Evolutionary conservation across 2,888 invertebrate genomes (phyloP), one percentile per base, ranked within the genome.

Genomic region (Drosophila longiperda): DNA sequence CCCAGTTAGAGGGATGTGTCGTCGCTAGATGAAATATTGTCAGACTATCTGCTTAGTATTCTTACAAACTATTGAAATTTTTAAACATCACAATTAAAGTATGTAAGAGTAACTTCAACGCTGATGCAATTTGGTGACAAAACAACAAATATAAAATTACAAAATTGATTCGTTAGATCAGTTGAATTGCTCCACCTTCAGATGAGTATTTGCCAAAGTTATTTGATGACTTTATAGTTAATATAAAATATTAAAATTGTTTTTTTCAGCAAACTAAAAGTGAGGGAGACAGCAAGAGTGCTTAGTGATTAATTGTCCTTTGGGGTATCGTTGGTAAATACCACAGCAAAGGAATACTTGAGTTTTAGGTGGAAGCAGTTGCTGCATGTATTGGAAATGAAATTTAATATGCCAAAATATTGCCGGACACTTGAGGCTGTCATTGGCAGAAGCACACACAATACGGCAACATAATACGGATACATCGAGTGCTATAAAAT

Each of bases 341-440:
- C 52, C 40, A 42, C 40, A 61, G 53, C 58, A 64, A 67, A 71
- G 45, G 58, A 63, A 68, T 53, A 59, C 76, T 74, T 82, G 72
- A 83, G 67, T 82, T 82, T 72, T 65, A 64, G 66, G 17, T 61
- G 50, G 32, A 45, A 50, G 50, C 42, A 40, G 8, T 40, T 73
- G 54, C 12, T 42, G 26, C 48, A 53, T 48, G 29, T 6, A 57
- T 63, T 66, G 78, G 55, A 72, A 82, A 79, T 73, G 72, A 82
- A 86, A 77, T 82, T 80, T 60, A 75, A 75, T 87, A 83, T 82
- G 83, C 75, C 82, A 73, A 82, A 80, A 82, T 83, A 82, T 73
- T 82, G 82, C 66, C 65, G 63, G 64, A 73, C 84, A 87, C 83
- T 84, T 72, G 66, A 80, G 73, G 69, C 80, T 84, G 83, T 84